Evolutionary conservation across 2,797 vertebrate species (phyloP).

Genomic region (Buceros bicornis): DNA sequence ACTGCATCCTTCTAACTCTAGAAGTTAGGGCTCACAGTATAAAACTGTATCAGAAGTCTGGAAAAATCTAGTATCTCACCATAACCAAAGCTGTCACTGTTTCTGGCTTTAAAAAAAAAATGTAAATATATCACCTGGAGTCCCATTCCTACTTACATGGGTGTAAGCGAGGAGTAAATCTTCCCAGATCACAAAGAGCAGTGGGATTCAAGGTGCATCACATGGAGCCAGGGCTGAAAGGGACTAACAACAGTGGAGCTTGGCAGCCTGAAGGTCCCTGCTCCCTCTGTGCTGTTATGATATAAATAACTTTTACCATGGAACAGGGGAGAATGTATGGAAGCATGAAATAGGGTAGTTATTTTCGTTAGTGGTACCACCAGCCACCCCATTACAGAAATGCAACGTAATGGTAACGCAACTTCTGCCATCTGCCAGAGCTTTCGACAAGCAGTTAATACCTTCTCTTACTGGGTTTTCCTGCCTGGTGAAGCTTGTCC

Average conservation of each 20-base stretch:
- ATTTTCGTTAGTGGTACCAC: background rate
- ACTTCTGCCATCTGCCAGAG: background rate
- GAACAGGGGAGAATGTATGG: background rate
- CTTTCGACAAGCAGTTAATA: background rate
- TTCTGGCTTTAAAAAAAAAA: background rate
- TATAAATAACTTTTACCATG: background rate
- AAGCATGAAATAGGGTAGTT: background rate
- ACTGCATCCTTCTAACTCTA: background rate
- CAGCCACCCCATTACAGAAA: background rate
- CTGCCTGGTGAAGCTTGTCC: background rate
- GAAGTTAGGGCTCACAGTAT: background rate
- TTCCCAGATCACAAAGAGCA: background rate
- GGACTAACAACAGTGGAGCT: background rate
- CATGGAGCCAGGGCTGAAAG: background rate
- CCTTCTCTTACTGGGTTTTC: background rate
- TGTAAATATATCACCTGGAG: background rate
- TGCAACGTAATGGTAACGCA: accelerated
- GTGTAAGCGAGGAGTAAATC: background rate
- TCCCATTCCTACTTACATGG: background rate
- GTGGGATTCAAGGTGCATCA: background rate
- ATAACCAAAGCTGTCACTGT: background rate
- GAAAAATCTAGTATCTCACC: background rate
- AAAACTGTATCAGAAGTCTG: background rate
- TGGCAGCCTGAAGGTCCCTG: background rate
- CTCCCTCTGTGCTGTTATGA: background rate